Base-by-base conservation (phyloP, 2,888 invertebrate genomes). In the Chloroclysta siterata region DNA sequence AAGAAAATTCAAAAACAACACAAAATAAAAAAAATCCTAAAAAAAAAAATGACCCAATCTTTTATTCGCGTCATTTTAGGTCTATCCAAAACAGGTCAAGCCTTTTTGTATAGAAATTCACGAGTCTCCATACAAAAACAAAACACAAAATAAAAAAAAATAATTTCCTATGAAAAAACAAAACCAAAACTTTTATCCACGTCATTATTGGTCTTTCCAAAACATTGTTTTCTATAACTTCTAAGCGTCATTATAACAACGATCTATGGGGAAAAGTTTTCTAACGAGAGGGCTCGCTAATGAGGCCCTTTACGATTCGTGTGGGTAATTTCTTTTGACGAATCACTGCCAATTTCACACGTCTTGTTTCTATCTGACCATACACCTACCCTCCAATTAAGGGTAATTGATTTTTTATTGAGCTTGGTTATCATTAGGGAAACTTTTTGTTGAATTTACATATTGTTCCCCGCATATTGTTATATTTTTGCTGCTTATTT, bases 211-310 rank as follows among this genome's bases (percentile, higher is more conserved):
- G 8, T 7, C 15, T 14, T 8, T 46, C 11, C 11, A 46, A 46
- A 17, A 46, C 56, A 48, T 56, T 57, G 50, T 57, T 57, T 54
- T 53, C 14, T 41, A 6, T 1, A 58, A 58, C 51, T 58, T 50
- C 1, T 17, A 41, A 28, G 29, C 48, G 41, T 48, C 56, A 56
- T 57, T 57, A 47, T 39, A 41, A 41, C 15, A 50, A 47, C 46
- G 46, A 46, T 36, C 42, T 10, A 53, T 17, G n/a, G 11, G n/a
- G n/a, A n/a, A n/a, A 53, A 53, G 53, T 60, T 52, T 46, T 28
- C 46, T 53, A 60, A 60, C 53, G 28, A 60, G 53, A 17, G 52
- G 15, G 11, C 8, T 8, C 8, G 13, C 13, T 59, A 59, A 59
- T 59, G 52, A 52, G 59, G 59, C 11, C 33, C n/a, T 44, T 41